These are phyloP conservation scores for Bradysia coprophila DNA, from an alignment of 1,140 invertebrate genomes.

Conservation along the genomic window DNA sequence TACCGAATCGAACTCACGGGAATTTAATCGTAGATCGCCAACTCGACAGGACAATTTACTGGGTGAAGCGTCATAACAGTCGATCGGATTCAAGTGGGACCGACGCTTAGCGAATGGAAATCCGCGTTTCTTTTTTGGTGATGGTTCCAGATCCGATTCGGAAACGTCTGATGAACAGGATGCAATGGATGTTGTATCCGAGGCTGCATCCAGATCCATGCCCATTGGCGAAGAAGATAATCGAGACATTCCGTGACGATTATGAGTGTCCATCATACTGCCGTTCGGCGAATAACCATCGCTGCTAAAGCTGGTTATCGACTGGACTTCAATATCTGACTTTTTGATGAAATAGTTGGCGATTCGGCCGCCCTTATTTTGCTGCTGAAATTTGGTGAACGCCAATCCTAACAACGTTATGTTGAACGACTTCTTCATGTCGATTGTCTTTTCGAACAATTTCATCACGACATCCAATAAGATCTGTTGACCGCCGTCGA, in stretches of 20 bases:
- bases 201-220: slow-evolving; percentile 30
- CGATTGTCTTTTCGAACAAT: slow-evolving; percentile 51
- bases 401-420: slow-evolving; percentile 56
- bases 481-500: slow-evolving; percentile 36
- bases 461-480: slow-evolving; percentile 50
- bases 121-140: slow-evolving; percentile 43
- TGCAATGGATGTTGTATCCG: slow-evolving; percentile 7
- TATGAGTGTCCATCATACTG: not conserved
- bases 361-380: slow-evolving; percentile 38
- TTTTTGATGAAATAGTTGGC: slow-evolving; percentile 46
- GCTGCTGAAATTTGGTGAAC: slow-evolving; percentile 59
- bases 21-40: slow-evolving; percentile 35
- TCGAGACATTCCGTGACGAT: not conserved
- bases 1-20: slow-evolving; percentile 29
- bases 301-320: slow-evolving; percentile 39
- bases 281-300: not conserved
- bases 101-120: slow-evolving; percentile 25
- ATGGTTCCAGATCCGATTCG: slow-evolving; percentile 43
- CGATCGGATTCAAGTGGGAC: slow-evolving; percentile 23
- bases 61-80: slow-evolving; percentile 30
- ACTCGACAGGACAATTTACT: slow-evolving; percentile 39
- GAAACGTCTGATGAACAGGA: slow-evolving; percentile 33
- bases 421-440: slow-evolving; percentile 51
- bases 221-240: slow-evolving; percentile 16
- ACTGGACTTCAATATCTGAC: slow-evolving; percentile 48